Conservation (phyloP, 2,888 invertebrate genomes). For the Philereme vetulata region DNA sequence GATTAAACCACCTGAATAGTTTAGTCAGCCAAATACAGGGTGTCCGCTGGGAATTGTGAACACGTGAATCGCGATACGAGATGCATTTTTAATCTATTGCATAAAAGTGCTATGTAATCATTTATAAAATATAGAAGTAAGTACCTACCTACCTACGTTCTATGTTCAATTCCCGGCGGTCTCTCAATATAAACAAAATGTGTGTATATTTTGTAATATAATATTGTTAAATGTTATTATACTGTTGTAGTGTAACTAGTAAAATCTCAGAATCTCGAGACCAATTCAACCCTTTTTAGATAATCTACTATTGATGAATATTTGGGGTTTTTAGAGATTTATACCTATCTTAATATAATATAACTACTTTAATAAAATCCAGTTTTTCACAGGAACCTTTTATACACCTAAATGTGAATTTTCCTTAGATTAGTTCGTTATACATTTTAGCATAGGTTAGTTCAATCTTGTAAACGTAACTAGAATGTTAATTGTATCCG, state of each 20-base stretch:
- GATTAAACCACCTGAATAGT: constrained; percentile 27
- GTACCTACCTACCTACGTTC: too few species aligned
- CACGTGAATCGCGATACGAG: too few species aligned
- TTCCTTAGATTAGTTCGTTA: constrained; percentile 67
- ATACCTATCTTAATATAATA: constrained; percentile 62
- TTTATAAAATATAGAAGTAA: too few species aligned
- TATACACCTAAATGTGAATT: constrained; percentile 76
- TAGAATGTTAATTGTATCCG: constrained; percentile 47
- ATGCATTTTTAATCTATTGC: too few species aligned
- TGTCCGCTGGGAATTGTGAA: too few species aligned
- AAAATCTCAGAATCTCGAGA: constrained; percentile 76
- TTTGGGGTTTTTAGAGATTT: constrained; percentile 77
- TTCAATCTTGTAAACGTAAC: constrained; percentile 48
- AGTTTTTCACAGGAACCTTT: constrained; percentile 72
- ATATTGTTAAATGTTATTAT: constrained; percentile 70
- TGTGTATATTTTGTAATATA: constrained; percentile 74
- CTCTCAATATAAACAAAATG: constrained; percentile 40
- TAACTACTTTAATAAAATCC: constrained; percentile 61
- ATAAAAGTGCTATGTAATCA: too few species aligned
- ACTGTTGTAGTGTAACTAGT: constrained; percentile 56
- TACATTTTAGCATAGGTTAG: constrained; percentile 64
- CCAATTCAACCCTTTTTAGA: constrained; percentile 79
- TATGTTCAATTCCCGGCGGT: too few species aligned
- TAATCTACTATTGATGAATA: constrained; percentile 57
- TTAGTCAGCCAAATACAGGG: background rate